Percentiles rank a stretch among this genome's conserved stretches.
Conservation (phyloP, 2,797 vertebrate species). For the Coregonus suidteri region DNA sequence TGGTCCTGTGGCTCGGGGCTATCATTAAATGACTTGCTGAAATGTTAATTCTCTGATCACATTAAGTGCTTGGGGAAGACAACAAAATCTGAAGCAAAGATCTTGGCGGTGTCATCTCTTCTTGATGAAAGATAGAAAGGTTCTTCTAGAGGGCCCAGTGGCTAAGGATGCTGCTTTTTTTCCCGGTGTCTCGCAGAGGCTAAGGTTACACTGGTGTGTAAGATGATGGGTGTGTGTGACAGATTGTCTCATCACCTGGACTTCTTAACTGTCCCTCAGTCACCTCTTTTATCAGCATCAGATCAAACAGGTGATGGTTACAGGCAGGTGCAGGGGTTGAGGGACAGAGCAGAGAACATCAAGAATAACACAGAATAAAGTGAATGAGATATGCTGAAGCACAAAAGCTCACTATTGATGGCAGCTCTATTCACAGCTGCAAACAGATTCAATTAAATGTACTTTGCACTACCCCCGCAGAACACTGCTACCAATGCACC, state of each 20-base stretch:
- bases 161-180: conserved; percentile 42
- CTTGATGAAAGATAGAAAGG: conserved; percentile 64
- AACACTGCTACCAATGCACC: not conserved
- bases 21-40: conserved; percentile 79
- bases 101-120: conserved; percentile 76
- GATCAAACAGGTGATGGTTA: conserved; percentile 59
- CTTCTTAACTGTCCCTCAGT: conserved; percentile 47
- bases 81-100: conserved; percentile 74
- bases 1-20: conserved; percentile 56
- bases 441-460: not conserved
- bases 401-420: not conserved
- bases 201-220: conserved; percentile 71
- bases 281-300: conserved; percentile 47
- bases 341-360: not conserved
- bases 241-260: conserved; percentile 63
- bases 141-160: conserved; percentile 15
- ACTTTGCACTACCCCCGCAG: not conserved
- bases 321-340: conserved; percentile 1
- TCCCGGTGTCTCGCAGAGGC: conserved; percentile 56
- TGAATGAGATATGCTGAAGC: not conserved
- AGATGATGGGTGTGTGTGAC: conserved; percentile 60
- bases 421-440: not conserved
- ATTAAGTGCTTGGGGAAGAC: conserved; percentile 83
- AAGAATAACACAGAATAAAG: not conserved
- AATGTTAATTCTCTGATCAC: conserved; percentile 89